Evolutionary conservation across 2,113 vertebrate genomes (phyloP).

Genomic region (Megalops atlanticus): DNA sequence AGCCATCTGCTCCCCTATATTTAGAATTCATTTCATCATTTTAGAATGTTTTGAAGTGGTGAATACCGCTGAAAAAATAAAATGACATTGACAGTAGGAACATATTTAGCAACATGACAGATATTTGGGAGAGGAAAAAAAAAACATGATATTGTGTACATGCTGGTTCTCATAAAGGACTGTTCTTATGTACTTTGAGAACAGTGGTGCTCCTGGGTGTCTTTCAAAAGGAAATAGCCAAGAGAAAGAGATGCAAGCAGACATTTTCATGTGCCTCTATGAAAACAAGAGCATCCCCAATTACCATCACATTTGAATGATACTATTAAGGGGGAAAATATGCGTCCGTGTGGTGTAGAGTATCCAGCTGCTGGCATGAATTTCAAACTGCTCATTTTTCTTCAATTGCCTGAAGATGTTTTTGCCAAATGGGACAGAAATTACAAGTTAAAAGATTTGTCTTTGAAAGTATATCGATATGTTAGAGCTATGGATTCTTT

Average conservation of each 20-base stretch:
- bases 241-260: neutral
- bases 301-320: conserved; percentile 1
- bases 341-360: neutral
- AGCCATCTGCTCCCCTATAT: no score
- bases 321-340: neutral
- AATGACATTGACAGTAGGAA: no score
- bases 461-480: conserved; percentile 36
- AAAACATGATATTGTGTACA: neutral
- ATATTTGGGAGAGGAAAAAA: no score
- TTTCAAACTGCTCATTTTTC: neutral
- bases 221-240: neutral
- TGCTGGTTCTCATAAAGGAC: neutral
- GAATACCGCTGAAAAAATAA: no score
- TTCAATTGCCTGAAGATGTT: conserved; percentile 21
- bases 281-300: neutral
- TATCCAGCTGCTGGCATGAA: neutral
- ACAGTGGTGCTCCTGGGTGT: neutral
- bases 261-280: neutral
- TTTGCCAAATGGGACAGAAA: conserved; percentile 32
- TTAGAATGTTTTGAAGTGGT: no score
- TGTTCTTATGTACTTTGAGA: neutral
- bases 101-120: no score
- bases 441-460: conserved; percentile 41
- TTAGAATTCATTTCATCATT: no score
- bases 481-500: conserved; percentile 21